Evolutionary conservation across 2,113 vertebrate genomes (phyloP), one percentile per base, ranked within the genome.

Genomic region (Pseudorasbora parva): DNA sequence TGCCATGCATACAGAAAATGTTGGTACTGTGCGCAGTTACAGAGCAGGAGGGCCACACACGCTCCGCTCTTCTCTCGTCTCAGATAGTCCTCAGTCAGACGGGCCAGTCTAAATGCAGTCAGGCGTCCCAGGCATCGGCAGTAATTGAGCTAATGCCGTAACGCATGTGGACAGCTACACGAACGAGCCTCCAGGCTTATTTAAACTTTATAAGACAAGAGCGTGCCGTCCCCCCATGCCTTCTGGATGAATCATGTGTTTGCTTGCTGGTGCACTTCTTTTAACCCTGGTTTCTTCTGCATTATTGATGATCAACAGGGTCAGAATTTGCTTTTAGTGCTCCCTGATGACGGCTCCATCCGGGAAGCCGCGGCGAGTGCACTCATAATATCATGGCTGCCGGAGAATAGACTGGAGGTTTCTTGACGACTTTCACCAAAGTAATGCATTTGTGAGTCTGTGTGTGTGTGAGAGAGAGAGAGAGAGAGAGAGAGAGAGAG

Each of bases 271-370:
- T 95, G 95, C 94, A 97, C 96, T 97, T 93, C 91, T 92, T 94
- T 92, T 95, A 95, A 97, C 96, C 96, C 95, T 93, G 93, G 90
- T 94, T 96, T 95, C 92, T 92, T 78, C 90, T 98, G 94, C 95
- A 97, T 97, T 95, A 97, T 98, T 95, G 87, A 97, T 95, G 93
- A 95, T 89, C 85, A 91, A 95, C 93, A 94, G 92, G 94, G 90
- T 94, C 90, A 91, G 89, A 87, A 92, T 93, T 95, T 94, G 94
- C 96, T 95, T 95, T 96, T 95, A 93, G 94, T 91, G 93, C 78
- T 95, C 95, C 95, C 95, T 88, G 72, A 94, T 89, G 95, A 81
- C 81, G 74, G 21, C 25, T 75, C 86, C 80, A 86, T 82, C 85
- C 78, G 87, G 86, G 57, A 88, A 89, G 88, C 71, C 87, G 75